phyloP scores from a whole-genome alignment of 2,113 vertebrate genomes.

The Lampris incognitus region DNA sequence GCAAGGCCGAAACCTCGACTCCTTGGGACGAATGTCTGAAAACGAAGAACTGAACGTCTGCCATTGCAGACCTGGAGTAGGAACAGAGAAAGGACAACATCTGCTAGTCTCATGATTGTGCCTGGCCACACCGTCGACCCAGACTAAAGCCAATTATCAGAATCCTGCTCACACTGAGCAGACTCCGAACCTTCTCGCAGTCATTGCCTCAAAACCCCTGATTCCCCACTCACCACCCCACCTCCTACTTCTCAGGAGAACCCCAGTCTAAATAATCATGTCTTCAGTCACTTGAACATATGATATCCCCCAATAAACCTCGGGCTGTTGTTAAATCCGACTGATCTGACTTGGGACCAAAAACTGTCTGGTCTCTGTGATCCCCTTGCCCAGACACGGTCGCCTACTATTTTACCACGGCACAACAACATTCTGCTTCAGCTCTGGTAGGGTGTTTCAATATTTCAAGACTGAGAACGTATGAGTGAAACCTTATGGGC shows the following conservation, averaged over 20 bases:
- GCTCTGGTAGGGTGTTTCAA: conserved; percentile 65
- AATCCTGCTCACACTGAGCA: conserved; percentile 39
- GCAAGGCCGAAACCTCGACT: conserved; percentile 60
- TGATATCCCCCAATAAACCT: conserved; percentile 47
- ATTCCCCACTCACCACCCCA: conserved; percentile 29
- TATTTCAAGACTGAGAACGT: conserved; percentile 57
- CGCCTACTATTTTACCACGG: conserved; percentile 32
- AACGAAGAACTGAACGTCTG: conserved; percentile 60
- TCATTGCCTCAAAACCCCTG: conserved; percentile 38
- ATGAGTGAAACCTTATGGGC: conserved; percentile 71
- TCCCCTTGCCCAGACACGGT: conserved; percentile 35
- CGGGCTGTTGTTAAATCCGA: conserved; percentile 30
- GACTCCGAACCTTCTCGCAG: conserved; percentile 2
- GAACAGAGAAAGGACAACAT: conserved; percentile 76
- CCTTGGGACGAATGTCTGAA: conserved; percentile 58
- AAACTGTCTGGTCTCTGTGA: neutral
- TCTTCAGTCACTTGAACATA: conserved; percentile 36
- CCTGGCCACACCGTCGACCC: conserved; percentile 21
- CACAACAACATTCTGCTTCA: conserved; percentile 48
- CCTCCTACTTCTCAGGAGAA: neutral
- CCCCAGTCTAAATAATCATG: conserved; percentile 46
- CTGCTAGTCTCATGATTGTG: conserved; percentile 78
- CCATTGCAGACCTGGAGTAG: conserved; percentile 61
- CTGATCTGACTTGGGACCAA: conserved; percentile 27
- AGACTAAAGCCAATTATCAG: conserved; percentile 45